These are phyloP conservation scores for Echinarachnius parma DNA, from an alignment of 53 echinoderm and acorn worm genomes.

Conservation along the genomic window DNA sequence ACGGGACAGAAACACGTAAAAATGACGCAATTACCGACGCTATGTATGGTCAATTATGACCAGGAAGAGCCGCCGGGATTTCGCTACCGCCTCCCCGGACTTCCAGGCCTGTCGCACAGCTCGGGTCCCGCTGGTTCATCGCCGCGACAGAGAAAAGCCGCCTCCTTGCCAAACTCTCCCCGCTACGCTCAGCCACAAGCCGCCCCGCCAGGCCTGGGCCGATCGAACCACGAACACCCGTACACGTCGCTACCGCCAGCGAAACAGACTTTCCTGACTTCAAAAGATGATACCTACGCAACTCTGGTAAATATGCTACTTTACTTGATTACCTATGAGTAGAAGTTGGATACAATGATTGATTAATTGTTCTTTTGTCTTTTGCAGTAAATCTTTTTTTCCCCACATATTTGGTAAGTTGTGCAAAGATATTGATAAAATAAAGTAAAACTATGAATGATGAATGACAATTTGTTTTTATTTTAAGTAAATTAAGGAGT, in stretches of 20 bases:
- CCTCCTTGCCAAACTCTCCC: slow-evolving; percentile 30
- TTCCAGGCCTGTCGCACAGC: background rate
- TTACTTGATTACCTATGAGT: background rate
- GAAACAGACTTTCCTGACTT: slow-evolving; percentile 2
- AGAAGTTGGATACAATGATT: no score
- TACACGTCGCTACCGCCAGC: background rate
- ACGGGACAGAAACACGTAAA: background rate
- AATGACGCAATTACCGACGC: slow-evolving; percentile 36
- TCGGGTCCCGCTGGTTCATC: background rate
- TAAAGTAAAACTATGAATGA: no score
- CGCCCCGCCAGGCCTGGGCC: background rate
- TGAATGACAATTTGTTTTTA: no score
- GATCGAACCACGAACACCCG: background rate
- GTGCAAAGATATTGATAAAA: no score
- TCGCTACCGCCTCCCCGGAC: slow-evolving; percentile 24
- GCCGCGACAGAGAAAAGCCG: background rate
- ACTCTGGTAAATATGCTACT: slow-evolving; percentile 19
- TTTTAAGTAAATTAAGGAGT: no score
- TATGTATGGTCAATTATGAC: slow-evolving; percentile 47
- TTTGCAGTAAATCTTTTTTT: no score
- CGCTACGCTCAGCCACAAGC: background rate
- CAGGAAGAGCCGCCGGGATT: slow-evolving; percentile 34
- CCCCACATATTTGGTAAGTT: no score
- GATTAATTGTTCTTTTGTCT: no score
- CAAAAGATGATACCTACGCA: slow-evolving; percentile 42